These are phyloP conservation scores for Sternotherus odoratus DNA, from an alignment of 2,797 vertebrate genomes.

Conservation along the genomic window DNA sequence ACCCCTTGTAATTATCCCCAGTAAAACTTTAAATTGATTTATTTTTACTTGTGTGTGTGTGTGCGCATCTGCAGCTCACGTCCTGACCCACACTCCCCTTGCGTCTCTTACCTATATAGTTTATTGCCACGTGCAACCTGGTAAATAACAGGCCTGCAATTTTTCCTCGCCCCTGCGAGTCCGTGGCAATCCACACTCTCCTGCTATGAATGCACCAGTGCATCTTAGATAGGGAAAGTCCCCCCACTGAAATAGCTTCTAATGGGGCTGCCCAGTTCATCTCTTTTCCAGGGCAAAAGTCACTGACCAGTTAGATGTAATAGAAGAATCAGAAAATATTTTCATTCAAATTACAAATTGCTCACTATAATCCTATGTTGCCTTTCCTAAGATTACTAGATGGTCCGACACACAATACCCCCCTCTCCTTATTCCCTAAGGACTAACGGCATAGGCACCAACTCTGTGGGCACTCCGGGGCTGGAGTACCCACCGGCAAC, in stretches of 20 bases:
- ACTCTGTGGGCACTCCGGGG: too few relatives aligned
- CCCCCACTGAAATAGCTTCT: not conserved
- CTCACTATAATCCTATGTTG: not conserved
- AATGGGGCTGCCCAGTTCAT: not conserved
- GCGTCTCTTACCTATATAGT: too few relatives aligned
- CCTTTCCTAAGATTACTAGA: not conserved
- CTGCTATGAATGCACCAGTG: not conserved
- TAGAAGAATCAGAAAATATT: not conserved
- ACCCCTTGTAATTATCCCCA: too few relatives aligned
- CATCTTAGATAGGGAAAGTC: not conserved
- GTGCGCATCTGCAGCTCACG: too few relatives aligned
- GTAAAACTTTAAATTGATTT: too few relatives aligned
- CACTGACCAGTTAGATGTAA: not conserved
- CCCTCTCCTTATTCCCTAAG: not conserved
- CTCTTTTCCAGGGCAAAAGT: not conserved
- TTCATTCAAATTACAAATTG: not conserved
- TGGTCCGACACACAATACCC: not conserved
- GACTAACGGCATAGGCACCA: not conserved
- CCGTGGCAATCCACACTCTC: too few relatives aligned
- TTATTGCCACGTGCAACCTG: too few relatives aligned
- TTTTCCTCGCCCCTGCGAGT: too few relatives aligned
- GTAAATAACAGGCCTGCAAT: too few relatives aligned
- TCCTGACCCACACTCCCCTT: too few relatives aligned
- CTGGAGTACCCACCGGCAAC: too few relatives aligned
- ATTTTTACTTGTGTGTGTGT: too few relatives aligned